phyloP scores from a whole-genome alignment of 2,113 vertebrate genomes.

The Chrysochloris asiatica region DNA sequence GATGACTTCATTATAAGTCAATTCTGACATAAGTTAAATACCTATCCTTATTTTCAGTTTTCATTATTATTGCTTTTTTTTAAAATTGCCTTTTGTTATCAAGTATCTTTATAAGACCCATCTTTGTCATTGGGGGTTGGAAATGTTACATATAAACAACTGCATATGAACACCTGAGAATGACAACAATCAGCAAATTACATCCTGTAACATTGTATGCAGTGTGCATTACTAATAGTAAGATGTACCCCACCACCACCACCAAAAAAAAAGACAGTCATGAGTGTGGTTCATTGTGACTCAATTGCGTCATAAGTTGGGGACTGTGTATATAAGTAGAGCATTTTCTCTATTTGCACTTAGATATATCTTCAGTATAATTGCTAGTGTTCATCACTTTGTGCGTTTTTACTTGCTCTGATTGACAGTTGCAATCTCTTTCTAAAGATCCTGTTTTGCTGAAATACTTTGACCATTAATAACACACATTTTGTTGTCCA shows the following conservation, averaged over 20 bases:
- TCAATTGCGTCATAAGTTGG: not conserved
- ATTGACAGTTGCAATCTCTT: slow-evolving; percentile 34
- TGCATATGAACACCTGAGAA: not conserved
- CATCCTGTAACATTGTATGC: not conserved
- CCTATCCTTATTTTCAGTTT: not conserved
- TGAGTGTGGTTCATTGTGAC: not conserved
- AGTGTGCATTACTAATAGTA: not conserved
- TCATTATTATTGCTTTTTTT: not conserved
- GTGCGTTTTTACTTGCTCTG: slow-evolving; percentile 32
- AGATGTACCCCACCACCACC: not conserved
- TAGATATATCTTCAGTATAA: not conserved
- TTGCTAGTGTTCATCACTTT: not conserved
- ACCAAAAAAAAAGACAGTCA: not conserved
- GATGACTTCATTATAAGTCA: no score
- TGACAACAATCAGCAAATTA: not conserved
- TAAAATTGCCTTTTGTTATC: no score
- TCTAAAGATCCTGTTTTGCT: slow-evolving; percentile 50
- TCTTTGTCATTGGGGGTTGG: not conserved
- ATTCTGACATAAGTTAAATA: not conserved
- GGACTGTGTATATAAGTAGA: not conserved
- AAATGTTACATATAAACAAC: not conserved
- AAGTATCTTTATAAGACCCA: not conserved
- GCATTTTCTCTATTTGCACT: slow-evolving; percentile 6
- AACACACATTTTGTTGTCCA: slow-evolving; percentile 59
- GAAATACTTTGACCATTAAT: slow-evolving; percentile 42